phyloP scores from a whole-genome alignment of 2,797 vertebrate genomes.

The Notolepis coatsorum region DNA sequence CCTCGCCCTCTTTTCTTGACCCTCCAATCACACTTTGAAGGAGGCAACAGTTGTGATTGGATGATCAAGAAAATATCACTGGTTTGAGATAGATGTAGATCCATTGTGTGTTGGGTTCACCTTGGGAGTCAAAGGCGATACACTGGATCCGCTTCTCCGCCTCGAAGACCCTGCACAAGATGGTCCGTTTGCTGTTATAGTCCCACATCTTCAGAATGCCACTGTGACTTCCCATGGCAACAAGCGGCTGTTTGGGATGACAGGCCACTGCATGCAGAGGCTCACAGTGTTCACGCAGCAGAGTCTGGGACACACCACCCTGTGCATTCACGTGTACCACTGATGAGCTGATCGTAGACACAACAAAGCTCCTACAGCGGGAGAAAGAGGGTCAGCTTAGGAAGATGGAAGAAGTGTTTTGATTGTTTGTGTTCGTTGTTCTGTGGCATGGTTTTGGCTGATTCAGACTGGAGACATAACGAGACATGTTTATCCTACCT shows the following conservation, averaged over 20 bases:
- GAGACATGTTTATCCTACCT: slow-evolving; percentile 75
- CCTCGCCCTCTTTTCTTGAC: no score
- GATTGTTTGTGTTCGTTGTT: background rate
- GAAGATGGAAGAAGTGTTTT: background rate
- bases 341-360: slow-evolving; percentile 82
- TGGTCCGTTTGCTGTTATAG: slow-evolving; percentile 73
- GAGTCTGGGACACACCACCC: slow-evolving; percentile 63
- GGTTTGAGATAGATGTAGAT: no score
- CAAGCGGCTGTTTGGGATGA: slow-evolving; percentile 81
- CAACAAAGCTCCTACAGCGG: slow-evolving; percentile 88
- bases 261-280: slow-evolving; percentile 86
- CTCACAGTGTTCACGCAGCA: slow-evolving; percentile 80
- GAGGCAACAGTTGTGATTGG: no score
- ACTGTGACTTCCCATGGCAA: slow-evolving; percentile 84
- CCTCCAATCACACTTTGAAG: no score
- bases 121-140: slow-evolving; percentile 87
- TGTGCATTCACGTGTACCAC: slow-evolving; percentile 83
- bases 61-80: no score
- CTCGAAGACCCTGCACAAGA: slow-evolving; percentile 83
- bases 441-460: background rate
- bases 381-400: slow-evolving; percentile 12
- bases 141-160: slow-evolving; percentile 81
- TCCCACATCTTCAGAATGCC: slow-evolving; percentile 91
- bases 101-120: slow-evolving; percentile 66
- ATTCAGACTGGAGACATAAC: background rate